These are phyloP conservation scores for Grammomys dolichurus DNA, from an alignment of 2,113 vertebrate genomes.

Conservation along the genomic window DNA sequence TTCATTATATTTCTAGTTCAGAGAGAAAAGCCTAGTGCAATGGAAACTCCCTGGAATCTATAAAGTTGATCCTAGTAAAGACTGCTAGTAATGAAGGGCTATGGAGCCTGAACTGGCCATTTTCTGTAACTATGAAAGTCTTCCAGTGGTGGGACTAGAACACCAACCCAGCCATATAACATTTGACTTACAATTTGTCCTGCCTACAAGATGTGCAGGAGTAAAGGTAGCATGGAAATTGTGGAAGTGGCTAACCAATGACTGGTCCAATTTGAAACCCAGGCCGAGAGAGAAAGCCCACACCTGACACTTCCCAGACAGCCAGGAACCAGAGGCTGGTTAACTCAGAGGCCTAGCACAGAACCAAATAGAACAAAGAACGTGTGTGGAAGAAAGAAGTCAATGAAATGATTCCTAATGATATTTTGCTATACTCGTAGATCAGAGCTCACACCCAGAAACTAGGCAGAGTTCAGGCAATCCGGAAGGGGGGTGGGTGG, in stretches of 20 bases:
- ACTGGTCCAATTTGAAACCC: not conserved
- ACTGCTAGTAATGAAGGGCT: not conserved
- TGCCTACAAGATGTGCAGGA: not conserved
- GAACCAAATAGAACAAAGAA: not conserved
- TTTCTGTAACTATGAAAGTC: not conserved
- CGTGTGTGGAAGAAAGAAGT: too few species aligned
- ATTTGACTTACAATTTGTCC: not conserved
- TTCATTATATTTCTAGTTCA: not conserved
- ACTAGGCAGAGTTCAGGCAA: not conserved
- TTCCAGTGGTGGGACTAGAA: not conserved
- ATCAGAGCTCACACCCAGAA: not conserved
- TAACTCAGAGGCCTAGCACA: not conserved
- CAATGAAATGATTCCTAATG: too few species aligned
- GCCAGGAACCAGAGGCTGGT: not conserved
- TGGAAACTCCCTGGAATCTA: not conserved
- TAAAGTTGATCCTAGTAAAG: not conserved
- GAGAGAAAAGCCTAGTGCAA: not conserved
- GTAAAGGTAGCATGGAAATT: not conserved
- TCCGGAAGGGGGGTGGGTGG: not conserved
- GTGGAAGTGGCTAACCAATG: not conserved
- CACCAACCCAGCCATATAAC: not conserved
- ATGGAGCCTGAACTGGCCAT: not conserved
- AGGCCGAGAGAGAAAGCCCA: not conserved
- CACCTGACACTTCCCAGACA: not conserved
- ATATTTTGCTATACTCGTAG: not conserved